Evolutionary conservation across 1,140 invertebrate genomes (phyloP).

Genomic region (Acyrthosiphon pisum): DNA sequence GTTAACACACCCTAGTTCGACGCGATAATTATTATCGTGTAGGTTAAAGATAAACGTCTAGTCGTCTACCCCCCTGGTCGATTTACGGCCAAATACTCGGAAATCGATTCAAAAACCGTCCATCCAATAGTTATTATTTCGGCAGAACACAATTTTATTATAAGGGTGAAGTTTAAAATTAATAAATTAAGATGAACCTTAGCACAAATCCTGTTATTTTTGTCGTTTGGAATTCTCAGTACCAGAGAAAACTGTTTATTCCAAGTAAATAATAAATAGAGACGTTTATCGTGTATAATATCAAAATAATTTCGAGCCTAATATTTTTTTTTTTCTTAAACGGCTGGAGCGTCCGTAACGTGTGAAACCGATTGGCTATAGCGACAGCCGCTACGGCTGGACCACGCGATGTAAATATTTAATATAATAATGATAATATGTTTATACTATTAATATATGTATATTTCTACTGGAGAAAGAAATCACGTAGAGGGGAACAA

Average conservation of each 20-base stretch:
- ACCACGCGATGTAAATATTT: conserved; percentile 9
- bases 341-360: neutral
- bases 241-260: neutral
- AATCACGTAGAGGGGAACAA: neutral
- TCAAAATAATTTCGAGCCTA: neutral
- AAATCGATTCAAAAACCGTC: neutral
- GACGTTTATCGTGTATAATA: neutral
- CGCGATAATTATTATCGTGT: neutral
- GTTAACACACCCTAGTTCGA: conserved; percentile 40
- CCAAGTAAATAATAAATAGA: neutral
- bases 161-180: neutral
- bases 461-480: neutral
- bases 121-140: neutral
- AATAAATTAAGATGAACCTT: neutral
- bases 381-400: neutral
- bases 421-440: conserved; percentile 18
- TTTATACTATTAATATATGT: conserved; percentile 12
- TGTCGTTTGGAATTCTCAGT: neutral
- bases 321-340: neutral
- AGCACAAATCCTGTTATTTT: neutral
- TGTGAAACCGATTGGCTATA: neutral
- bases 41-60: neutral
- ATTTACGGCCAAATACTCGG: neutral
- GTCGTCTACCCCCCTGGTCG: neutral
- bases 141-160: neutral